A percentile compares a stretch with the other conserved stretches of the same genome.
These are phyloP conservation scores for Paratrypauchen microcephalus DNA, from an alignment of 2,797 vertebrate genomes.

Conservation along the genomic window DNA sequence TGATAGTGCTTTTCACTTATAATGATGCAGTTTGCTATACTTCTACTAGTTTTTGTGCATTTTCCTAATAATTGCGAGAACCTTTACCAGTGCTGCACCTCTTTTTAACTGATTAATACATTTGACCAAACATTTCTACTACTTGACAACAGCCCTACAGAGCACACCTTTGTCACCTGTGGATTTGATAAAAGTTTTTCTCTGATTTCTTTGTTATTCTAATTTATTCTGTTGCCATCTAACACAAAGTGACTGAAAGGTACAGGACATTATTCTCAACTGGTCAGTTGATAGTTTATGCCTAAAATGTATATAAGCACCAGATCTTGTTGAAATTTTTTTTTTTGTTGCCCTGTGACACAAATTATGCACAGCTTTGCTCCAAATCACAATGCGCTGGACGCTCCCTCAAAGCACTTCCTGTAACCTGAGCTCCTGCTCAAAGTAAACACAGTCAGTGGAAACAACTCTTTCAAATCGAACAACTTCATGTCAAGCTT, in stretches of 20 bases:
- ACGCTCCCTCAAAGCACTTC: constrained; percentile 50
- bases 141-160: neutral
- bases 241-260: no score
- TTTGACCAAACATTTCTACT: no score
- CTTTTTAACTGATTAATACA: no score
- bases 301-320: constrained; percentile 38
- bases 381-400: constrained; percentile 52
- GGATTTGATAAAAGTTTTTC: neutral
- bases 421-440: constrained; percentile 57
- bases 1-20: no score
- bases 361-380: constrained; percentile 53
- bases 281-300: neutral
- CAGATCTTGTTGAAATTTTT: constrained; percentile 41
- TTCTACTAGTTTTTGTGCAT: no score
- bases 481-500: neutral
- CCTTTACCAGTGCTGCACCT: no score
- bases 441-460: constrained; percentile 44
- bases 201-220: neutral
- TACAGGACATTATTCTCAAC: no score
- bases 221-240: neutral
- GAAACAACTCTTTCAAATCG: constrained; percentile 34
- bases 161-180: neutral
- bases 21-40: no score
- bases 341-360: constrained; percentile 53
- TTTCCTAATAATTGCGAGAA: no score